Conservation (phyloP, 2,888 invertebrate species). For the Artemia sinica region DNA sequence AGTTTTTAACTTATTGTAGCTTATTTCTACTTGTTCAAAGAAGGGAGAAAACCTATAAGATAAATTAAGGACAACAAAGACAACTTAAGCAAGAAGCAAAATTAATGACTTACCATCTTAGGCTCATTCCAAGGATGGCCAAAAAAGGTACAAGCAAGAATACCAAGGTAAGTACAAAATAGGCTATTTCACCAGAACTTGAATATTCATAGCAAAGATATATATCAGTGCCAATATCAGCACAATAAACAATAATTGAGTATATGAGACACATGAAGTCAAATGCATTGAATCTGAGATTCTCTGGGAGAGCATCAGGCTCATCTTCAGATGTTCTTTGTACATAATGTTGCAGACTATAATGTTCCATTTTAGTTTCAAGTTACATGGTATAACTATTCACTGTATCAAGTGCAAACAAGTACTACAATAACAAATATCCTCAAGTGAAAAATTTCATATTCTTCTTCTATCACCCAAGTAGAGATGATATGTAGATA, state of each 20-base stretch:
- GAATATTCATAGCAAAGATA: neutral
- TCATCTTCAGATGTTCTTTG: neutral
- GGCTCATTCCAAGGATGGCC: constrained; percentile 1
- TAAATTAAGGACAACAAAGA: no score
- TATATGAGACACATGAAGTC: constrained; percentile 5
- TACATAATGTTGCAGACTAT: no score
- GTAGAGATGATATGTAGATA: no score
- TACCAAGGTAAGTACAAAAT: constrained; percentile 1
- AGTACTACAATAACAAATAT: no score
- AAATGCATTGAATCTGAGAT: constrained; percentile 8
- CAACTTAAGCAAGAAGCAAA: neutral
- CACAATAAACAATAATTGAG: neutral
- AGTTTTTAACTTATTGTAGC: no score
- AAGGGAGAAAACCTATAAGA: no score
- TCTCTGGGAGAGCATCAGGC: constrained; percentile 8
- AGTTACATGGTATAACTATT: no score
- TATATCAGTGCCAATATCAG: constrained; percentile 1
- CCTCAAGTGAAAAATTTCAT: no score
- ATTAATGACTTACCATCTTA: constrained; percentile 4
- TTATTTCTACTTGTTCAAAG: no score
- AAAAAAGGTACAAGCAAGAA: constrained; percentile 9
- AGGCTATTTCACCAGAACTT: constrained; percentile 2
- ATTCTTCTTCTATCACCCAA: no score
- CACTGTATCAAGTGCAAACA: no score
- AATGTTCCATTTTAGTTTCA: no score